phyloP scores from a whole-genome alignment of 1,140 invertebrate genomes.

The Trigoniulus corallinus region DNA sequence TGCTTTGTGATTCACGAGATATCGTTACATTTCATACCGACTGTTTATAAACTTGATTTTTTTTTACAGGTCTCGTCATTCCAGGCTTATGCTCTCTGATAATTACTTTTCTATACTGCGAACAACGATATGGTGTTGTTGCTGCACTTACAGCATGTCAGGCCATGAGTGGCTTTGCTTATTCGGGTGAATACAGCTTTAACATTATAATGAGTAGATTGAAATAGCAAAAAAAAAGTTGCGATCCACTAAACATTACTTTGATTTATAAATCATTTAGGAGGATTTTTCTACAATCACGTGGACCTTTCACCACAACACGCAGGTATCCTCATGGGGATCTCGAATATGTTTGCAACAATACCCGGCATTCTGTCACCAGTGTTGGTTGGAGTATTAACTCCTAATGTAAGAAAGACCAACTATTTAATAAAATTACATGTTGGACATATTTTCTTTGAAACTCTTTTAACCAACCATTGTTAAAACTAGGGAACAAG shows the following conservation, averaged over 20 bases:
- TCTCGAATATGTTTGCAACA: constrained; percentile 24
- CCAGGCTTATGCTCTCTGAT: background rate
- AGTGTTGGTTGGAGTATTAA: constrained; percentile 14
- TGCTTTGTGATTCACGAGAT: background rate
- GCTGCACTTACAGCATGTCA: background rate
- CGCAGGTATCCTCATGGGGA: constrained; percentile 22
- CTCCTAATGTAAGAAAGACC: constrained; percentile 14
- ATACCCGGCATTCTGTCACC: constrained; percentile 20
- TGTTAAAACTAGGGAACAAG: constrained; percentile 19
- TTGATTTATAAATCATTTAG: constrained; percentile 7
- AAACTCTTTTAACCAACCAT: no score
- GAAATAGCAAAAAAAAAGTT: no score
- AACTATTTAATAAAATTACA: background rate
- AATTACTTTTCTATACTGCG: constrained; percentile 2
- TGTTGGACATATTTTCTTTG: constrained; percentile 1
- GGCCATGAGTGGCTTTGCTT: constrained; percentile 1
- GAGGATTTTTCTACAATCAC: constrained; percentile 19
- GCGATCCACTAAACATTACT: background rate
- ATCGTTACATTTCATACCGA: background rate
- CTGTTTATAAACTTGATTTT: no score
- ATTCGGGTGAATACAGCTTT: constrained; percentile 1
- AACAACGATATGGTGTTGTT: constrained; percentile 1
- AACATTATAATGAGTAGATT: no score
- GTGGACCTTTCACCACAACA: constrained; percentile 19
- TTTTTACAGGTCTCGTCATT: constrained; percentile 5